A percentile compares a stretch with the other conserved stretches of the same genome.
Evolutionary conservation across 2,113 vertebrate genomes (phyloP).

Genomic region (Camelus dromedarius): DNA sequence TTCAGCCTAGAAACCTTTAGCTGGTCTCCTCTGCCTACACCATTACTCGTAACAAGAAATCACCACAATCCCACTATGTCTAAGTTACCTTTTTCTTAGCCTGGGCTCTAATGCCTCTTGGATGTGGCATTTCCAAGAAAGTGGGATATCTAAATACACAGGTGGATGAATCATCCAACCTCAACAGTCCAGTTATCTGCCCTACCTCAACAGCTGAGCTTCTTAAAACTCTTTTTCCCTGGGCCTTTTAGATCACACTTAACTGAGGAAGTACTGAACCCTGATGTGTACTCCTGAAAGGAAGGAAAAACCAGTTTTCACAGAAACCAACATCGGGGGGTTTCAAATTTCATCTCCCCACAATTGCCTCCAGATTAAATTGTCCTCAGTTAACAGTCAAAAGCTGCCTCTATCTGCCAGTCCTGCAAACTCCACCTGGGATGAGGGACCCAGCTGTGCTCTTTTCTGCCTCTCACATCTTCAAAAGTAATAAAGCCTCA

Average conservation of each 20-base stretch:
- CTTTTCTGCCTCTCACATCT: conserved; percentile 46
- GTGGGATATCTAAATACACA: neutral
- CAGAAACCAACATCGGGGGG: neutral
- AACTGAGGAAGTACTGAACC: neutral
- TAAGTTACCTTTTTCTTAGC: neutral
- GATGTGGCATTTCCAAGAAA: neutral
- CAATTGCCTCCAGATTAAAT: conserved; percentile 18
- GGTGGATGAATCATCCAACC: neutral
- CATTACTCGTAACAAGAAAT: neutral
- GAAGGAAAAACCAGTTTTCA: neutral
- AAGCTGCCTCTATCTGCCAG: conserved; percentile 23
- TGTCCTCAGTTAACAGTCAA: conserved; percentile 7
- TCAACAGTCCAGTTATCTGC: neutral
- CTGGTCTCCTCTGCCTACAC: neutral
- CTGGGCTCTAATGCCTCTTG: neutral
- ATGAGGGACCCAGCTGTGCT: conserved; percentile 42
- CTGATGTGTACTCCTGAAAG: neutral
- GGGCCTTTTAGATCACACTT: neutral
- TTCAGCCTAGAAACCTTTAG: neutral
- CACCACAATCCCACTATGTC: neutral
- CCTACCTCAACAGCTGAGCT: neutral
- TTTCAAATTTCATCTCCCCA: conserved; percentile 3
- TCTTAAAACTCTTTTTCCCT: neutral
- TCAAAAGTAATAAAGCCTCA: conserved; percentile 68
- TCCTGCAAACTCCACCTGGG: conserved; percentile 52